Evolutionary conservation across 2,113 vertebrate species (phyloP), one percentile per base, ranked within the genome.

Genomic region (Gambusia holbrooki): DNA sequence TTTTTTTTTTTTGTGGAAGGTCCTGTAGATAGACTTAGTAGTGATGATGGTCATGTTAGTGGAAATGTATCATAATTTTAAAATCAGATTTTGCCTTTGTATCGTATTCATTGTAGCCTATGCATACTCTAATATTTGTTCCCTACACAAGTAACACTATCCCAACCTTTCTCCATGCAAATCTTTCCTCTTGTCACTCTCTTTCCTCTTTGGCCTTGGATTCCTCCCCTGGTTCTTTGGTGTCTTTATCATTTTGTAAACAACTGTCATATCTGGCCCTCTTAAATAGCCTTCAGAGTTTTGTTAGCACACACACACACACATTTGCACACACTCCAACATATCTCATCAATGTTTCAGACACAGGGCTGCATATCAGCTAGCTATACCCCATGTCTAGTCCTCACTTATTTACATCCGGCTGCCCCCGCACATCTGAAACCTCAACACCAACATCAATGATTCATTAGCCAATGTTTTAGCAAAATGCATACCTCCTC

Each of bases 341-440:
- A 87, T 83, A 89, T 85, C 91, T 92, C 91, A 92, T 93, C 87
- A 93, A 92, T 92, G 89, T 93, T 93, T 93, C 81, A 93, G 81
- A 88, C 70, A 76, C 71, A 86, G 80, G 87, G 71, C 88, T 89
- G 83, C 86, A 89, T 91, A 92, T 93, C 90, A 91, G 85, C 87
- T 73, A 76, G 81, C 87, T 81, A 82, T 88, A 89, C 80, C 74
- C 82, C 85, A 89, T 89, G 85, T 81, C 87, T 89, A 69, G 84
- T 76, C 91, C 90, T 92, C 92, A 93, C 90, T 93, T 93, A 93
- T 93, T 93, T 93, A 93, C 92, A 93, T 93, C 92, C 92, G 91
- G 91, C 91, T 83, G 84, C 85, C 84, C 87, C 88, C 15, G 80
- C 69, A 84, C 88, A 90, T 91, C 90, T 92, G 92, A 93, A 92